Percentiles rank a stretch among this genome's conserved stretches.
Evolutionary conservation across 2,113 vertebrate genomes (phyloP).

Genomic region (Pelobates fuscus): DNA sequence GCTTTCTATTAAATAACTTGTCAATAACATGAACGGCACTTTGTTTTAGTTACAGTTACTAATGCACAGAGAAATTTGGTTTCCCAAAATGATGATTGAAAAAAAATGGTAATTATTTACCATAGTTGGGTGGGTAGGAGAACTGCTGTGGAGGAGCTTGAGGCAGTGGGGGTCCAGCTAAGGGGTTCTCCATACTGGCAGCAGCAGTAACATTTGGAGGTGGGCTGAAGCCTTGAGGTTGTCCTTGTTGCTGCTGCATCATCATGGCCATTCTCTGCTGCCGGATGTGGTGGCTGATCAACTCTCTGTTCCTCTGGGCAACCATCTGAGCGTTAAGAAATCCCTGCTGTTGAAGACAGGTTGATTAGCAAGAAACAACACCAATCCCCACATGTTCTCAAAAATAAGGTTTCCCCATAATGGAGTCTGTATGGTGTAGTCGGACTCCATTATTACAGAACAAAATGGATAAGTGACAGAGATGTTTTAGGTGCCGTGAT

Average conservation of each 20-base stretch:
- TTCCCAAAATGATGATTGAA: neutral
- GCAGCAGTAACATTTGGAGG: conserved; percentile 92
- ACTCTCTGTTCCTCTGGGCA: conserved; percentile 89
- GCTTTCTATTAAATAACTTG: no score
- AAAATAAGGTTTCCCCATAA: neutral
- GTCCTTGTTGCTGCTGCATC: conserved; percentile 84
- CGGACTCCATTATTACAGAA: neutral
- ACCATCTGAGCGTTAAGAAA: conserved; percentile 95
- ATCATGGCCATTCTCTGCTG: conserved; percentile 88
- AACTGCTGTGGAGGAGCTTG: conserved; percentile 86
- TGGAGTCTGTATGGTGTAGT: fast-evolving
- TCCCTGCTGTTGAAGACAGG: conserved; percentile 68
- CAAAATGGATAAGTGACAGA: neutral
- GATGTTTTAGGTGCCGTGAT: no score
- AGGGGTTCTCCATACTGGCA: conserved; percentile 80
- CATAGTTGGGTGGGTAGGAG: conserved; percentile 86
- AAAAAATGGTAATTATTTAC: conserved; percentile 60
- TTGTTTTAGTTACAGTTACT: no score
- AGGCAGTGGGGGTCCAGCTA: conserved; percentile 77
- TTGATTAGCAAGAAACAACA: neutral
- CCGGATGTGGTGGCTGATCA: conserved; percentile 86
- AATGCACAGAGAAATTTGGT: no score
- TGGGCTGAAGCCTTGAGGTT: conserved; percentile 85
- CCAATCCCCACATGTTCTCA: no score
- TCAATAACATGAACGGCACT: no score